Conservation (phyloP, 2,797 vertebrate species). For the Semaprochilodus insignis region DNA sequence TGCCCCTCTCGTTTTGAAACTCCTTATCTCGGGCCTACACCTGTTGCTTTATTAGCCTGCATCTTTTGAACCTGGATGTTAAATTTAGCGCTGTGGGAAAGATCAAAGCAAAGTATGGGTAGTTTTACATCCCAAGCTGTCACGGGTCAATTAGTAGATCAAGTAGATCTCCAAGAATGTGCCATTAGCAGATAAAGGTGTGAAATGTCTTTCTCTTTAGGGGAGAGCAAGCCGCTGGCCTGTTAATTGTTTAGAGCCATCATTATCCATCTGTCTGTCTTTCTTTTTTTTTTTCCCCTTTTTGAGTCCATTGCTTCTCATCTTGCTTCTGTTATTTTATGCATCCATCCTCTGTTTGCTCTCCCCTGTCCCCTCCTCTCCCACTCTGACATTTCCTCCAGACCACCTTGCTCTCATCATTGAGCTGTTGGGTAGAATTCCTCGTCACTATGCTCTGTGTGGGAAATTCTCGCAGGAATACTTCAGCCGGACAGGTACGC, state of each 20-base stretch:
- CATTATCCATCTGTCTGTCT: neutral
- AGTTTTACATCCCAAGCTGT: too few relatives aligned
- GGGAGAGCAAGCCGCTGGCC: neutral
- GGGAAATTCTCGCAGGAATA: constrained; percentile 87
- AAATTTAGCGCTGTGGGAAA: too few relatives aligned
- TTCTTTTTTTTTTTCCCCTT: neutral
- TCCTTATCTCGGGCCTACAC: too few relatives aligned
- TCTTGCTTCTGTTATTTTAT: constrained; percentile 53
- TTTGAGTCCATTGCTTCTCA: constrained; percentile 50
- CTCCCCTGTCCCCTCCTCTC: constrained; percentile 26
- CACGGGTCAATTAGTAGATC: neutral
- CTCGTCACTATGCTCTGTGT: constrained; percentile 80
- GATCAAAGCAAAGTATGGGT: too few relatives aligned
- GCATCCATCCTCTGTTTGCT: constrained; percentile 31
- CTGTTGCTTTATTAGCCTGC: too few relatives aligned
- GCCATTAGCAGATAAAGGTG: neutral
- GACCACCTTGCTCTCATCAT: constrained; percentile 84
- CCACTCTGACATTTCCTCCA: constrained; percentile 67
- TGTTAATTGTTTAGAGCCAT: neutral
- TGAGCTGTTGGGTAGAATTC: constrained; percentile 85
- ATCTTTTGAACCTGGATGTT: too few relatives aligned
- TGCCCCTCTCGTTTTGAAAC: too few relatives aligned
- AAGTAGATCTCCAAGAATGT: neutral
- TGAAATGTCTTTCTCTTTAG: neutral
- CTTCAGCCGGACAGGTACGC: constrained; percentile 81